phyloP scores from a whole-genome alignment of 2,888 invertebrate genomes.

The Tromatobia lineatoria region DNA sequence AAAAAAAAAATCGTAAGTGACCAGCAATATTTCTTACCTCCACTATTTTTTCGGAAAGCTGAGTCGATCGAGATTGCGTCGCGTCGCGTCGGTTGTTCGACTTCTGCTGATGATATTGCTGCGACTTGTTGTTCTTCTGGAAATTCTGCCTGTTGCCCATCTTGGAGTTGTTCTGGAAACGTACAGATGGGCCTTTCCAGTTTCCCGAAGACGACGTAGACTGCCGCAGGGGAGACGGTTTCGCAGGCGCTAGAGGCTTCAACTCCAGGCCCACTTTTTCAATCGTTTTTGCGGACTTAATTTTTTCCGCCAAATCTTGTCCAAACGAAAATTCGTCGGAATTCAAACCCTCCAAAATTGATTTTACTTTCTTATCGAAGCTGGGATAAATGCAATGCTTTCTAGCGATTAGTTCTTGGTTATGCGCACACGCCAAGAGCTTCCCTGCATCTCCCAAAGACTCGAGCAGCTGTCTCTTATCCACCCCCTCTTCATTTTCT shows the following conservation, averaged over 20 bases:
- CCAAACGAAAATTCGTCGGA: constrained; percentile 50
- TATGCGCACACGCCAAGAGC: constrained; percentile 20
- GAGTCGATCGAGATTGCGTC: not conserved
- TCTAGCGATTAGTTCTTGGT: constrained; percentile 25
- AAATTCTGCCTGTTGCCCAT: constrained; percentile 9
- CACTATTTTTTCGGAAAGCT: not conserved
- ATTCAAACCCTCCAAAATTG: constrained; percentile 19
- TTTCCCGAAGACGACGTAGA: constrained; percentile 4
- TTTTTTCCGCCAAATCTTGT: constrained; percentile 32
- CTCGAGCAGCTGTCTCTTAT: constrained; percentile 40
- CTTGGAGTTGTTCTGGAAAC: constrained; percentile 23
- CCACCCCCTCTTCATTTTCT: constrained; percentile 48
- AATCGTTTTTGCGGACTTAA: constrained; percentile 42
- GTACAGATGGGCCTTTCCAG: constrained; percentile 26
- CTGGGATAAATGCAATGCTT: constrained; percentile 39
- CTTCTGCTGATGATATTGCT: not conserved
- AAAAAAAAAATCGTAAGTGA: constrained; percentile 3
- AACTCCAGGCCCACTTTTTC: constrained; percentile 39
- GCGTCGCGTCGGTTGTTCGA: not conserved
- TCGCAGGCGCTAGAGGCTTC: constrained; percentile 1
- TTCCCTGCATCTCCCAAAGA: constrained; percentile 22
- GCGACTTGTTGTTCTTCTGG: not conserved
- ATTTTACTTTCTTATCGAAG: constrained; percentile 45
- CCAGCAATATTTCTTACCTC: constrained; percentile 15
- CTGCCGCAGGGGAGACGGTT: not conserved